Base-by-base conservation (phyloP, 2,113 vertebrate species). In the Tapirus terrestris region DNA sequence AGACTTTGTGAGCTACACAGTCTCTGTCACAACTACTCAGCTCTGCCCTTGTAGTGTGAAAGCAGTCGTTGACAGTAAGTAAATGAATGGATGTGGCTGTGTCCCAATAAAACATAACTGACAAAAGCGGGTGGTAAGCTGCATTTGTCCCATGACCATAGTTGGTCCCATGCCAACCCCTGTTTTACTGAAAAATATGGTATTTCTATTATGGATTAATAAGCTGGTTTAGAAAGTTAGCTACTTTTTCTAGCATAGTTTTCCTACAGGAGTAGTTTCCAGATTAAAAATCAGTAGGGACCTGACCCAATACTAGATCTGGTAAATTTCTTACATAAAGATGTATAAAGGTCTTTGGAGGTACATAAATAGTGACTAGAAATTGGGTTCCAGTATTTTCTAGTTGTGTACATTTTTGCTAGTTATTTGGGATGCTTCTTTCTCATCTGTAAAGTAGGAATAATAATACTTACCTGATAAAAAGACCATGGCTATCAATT, bases 101-200 rank as follows among this genome's bases (percentile, higher is more conserved):
- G 39, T 53, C 45, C 51, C 61, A 65, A 13, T 85, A 93, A 96
- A 90, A 68, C 61, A 75, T 89, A n/a, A 80, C 80, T 93, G 91
- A 92, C 25, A 79, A 61, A 94, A 81, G 85, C 11, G 51, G 29
- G 17, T 73, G 48, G 5, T 67, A 23, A 87, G 27, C 20, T 75
- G 20, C 27, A 83, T 83, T 88, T 92, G 16, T 70, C 33, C 10
- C 8, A 39, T 27, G 93, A 31, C 20, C 9, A 63, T 33, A 63
- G 25, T 91, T 96, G 39, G 39, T 39, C 39, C 39, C 39, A 39
- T 67, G 21, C n/a, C 29, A 36, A 23, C 25, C 3, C 3, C 25
- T 65, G 10, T 90, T 96, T 79, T 96, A 31, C 20, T 70, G 8
- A 1, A 51, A 45, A 67, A 1, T 51, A 13, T 60, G 77, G 4